These are phyloP conservation scores for Bubalus kerabau DNA, from an alignment of 2,113 vertebrate genomes.

Conservation along the genomic window DNA sequence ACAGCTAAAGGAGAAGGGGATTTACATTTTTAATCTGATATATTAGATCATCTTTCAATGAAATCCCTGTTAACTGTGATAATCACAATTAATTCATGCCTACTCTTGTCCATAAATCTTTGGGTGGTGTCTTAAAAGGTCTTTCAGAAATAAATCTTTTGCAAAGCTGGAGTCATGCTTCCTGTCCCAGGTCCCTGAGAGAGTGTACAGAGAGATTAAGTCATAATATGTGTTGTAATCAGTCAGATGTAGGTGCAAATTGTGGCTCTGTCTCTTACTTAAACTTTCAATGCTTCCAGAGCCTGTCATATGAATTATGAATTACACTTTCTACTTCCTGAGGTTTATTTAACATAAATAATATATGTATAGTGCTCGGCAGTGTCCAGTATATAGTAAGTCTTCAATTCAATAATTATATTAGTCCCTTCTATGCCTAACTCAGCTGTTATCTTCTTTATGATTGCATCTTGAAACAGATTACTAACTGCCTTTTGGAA, in stretches of 20 bases:
- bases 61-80: constrained; percentile 14
- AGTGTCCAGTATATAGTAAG: neutral
- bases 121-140: neutral
- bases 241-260: neutral
- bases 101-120: constrained; percentile 26
- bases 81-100: constrained; percentile 34
- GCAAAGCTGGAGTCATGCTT: neutral
- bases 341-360: neutral
- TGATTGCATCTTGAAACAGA: neutral
- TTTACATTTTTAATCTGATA: constrained; percentile 43
- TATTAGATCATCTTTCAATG: constrained; percentile 4
- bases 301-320: neutral
- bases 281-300: neutral
- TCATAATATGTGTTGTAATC: neutral
- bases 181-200: neutral
- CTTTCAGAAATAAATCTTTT: constrained; percentile 36
- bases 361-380: neutral
- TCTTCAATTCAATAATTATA: neutral
- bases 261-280: neutral
- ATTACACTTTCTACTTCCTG: neutral
- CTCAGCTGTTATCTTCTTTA: neutral
- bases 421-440: neutral
- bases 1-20: neutral
- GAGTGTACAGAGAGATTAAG: neutral
- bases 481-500: neutral